A percentile compares a stretch with the other conserved stretches of the same genome.
Evolutionary conservation across 2,797 vertebrate genomes (phyloP).

Genomic region (Discoglossus pictus): DNA sequence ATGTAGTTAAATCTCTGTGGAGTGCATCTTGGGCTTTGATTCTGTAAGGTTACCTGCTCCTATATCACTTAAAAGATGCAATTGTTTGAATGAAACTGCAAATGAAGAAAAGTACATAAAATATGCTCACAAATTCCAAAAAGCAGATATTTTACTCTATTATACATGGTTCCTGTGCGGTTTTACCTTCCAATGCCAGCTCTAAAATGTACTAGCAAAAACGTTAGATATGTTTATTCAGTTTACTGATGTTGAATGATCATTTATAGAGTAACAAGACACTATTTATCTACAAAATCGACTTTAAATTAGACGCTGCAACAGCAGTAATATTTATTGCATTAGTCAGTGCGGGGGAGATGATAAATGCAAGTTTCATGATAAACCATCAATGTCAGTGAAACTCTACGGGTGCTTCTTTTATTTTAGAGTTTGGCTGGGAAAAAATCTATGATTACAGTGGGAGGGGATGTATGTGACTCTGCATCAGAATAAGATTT

Average conservation of each 20-base stretch:
- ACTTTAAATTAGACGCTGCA: constrained; percentile 29
- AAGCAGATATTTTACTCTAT: no score
- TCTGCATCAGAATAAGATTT: neutral
- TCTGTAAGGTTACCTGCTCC: no score
- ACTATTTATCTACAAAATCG: constrained; percentile 39
- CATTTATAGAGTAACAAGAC: constrained; percentile 11
- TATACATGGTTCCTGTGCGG: no score
- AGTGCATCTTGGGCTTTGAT: no score
- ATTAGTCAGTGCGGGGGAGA: constrained; percentile 3
- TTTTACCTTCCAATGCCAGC: no score
- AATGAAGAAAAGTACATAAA: no score
- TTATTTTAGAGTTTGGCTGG: neutral
- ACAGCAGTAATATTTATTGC: constrained; percentile 37
- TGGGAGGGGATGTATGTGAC: neutral
- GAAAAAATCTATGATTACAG: neutral
- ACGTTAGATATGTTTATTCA: constrained; percentile 9
- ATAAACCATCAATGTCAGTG: constrained; percentile 6
- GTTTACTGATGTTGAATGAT: constrained; percentile 11
- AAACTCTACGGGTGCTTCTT: constrained; percentile 17
- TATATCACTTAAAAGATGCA: no score
- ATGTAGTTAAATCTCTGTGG: no score
- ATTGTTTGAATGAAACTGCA: no score
- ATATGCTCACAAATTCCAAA: no score
- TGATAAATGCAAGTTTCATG: constrained; percentile 17
- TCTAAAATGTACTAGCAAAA: constrained; percentile 5